A percentile compares a stretch with the other conserved stretches of the same genome.
These are phyloP conservation scores for Heliothis peltigera DNA, from an alignment of 2,888 invertebrate species.

Conservation along the genomic window DNA sequence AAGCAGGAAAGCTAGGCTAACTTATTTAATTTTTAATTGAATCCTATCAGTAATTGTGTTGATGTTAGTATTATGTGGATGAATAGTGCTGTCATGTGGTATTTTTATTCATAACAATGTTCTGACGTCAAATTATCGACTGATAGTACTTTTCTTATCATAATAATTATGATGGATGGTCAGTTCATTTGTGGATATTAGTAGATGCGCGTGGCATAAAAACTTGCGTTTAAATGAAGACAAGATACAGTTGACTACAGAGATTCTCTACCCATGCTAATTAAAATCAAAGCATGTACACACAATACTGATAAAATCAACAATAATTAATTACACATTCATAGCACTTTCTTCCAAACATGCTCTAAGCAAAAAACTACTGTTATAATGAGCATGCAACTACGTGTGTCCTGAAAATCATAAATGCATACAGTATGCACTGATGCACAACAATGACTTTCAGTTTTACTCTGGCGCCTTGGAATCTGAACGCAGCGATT, in stretches of 20 bases:
- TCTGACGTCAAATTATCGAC: slow-evolving; percentile 5
- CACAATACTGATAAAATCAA: slow-evolving; percentile 45
- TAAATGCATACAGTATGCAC: slow-evolving; percentile 65
- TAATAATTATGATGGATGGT: slow-evolving; percentile 1
- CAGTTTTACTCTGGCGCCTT: slow-evolving; percentile 83
- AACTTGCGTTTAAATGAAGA: neutral
- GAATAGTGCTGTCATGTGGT: neutral
- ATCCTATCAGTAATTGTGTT: slow-evolving; percentile 8
- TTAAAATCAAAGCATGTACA: slow-evolving; percentile 24
- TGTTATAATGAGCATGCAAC: slow-evolving; percentile 52
- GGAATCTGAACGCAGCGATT: slow-evolving; percentile 83
- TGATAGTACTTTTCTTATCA: slow-evolving; percentile 5
- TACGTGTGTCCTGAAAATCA: slow-evolving; percentile 78
- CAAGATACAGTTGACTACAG: neutral
- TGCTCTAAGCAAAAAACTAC: slow-evolving; percentile 36
- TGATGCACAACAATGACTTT: slow-evolving; percentile 70
- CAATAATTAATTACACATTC: slow-evolving; percentile 53
- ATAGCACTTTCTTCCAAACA: slow-evolving; percentile 56
- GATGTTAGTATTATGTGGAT: neutral
- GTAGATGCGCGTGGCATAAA: neutral
- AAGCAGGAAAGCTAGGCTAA: slow-evolving; percentile 3
- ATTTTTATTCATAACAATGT: slow-evolving; percentile 1
- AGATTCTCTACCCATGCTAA: slow-evolving; percentile 16
- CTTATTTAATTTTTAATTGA: slow-evolving; percentile 39
- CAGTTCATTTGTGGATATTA: neutral